Conservation (phyloP, 2,888 invertebrate species). For the Actias luna region DNA sequence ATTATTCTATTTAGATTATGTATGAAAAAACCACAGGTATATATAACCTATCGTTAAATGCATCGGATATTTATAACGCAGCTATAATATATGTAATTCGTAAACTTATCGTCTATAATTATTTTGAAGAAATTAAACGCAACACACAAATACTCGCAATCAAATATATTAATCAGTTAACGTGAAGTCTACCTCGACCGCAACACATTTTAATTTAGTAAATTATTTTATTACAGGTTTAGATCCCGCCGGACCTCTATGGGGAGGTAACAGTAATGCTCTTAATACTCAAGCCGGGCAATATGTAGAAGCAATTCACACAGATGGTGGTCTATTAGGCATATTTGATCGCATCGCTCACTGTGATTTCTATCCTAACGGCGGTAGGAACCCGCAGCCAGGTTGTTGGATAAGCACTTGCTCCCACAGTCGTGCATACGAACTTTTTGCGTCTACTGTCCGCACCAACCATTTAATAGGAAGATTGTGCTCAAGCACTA, state of each 20-base stretch:
- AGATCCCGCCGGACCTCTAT: slow-evolving; percentile 64
- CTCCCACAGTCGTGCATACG: slow-evolving; percentile 55
- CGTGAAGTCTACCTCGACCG: too few species aligned
- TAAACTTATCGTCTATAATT: not conserved
- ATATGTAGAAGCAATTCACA: slow-evolving; percentile 68
- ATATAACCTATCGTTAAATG: not conserved
- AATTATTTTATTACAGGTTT: slow-evolving; percentile 41
- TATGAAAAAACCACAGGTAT: too few species aligned
- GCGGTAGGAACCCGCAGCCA: slow-evolving; percentile 60
- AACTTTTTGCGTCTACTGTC: slow-evolving; percentile 56
- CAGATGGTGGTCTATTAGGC: slow-evolving; percentile 59
- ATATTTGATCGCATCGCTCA: slow-evolving; percentile 52
- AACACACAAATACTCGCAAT: not conserved
- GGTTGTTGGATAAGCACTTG: slow-evolving; percentile 58
- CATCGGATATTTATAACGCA: too few species aligned
- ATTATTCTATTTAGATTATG: too few species aligned
- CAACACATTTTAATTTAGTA: too few species aligned
- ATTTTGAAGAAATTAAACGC: not conserved
- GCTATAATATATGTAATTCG: not conserved
- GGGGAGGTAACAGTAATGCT: slow-evolving; percentile 50
- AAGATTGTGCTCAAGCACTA: slow-evolving; percentile 43
- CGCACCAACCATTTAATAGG: slow-evolving; percentile 51
- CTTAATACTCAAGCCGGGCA: slow-evolving; percentile 46
- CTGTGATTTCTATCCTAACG: slow-evolving; percentile 69
- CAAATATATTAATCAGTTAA: not conserved